Percentiles rank a stretch among this genome's conserved stretches.
Evolutionary conservation across 2,113 vertebrate species (phyloP).

Genomic region (Daboia siamensis): DNA sequence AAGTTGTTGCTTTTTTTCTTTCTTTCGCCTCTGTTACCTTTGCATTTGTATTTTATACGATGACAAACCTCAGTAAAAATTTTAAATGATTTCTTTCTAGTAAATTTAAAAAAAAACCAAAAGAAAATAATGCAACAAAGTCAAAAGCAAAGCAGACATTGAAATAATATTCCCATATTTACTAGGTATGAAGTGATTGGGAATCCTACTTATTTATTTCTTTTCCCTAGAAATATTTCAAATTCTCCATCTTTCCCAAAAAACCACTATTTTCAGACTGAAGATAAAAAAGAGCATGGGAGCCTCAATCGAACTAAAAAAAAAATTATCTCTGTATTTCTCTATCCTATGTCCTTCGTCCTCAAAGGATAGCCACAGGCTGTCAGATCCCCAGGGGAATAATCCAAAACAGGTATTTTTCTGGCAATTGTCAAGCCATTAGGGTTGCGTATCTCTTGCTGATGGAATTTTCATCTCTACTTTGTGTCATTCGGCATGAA

Average conservation of each 20-base stretch:
- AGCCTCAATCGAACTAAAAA: slow-evolving; percentile 8
- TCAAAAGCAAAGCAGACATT: not conserved
- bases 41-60: not conserved
- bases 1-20: too few species aligned
- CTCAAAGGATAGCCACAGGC: slow-evolving; percentile 1
- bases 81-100: not conserved
- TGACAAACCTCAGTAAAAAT: too few species aligned
- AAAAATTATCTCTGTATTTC: not conserved
- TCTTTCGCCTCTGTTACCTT: not conserved
- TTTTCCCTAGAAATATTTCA: slow-evolving; percentile 7
- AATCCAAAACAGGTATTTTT: not conserved
- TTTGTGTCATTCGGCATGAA: not conserved
- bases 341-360: slow-evolving; percentile 2
- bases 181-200: not conserved
- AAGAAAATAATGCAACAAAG: not conserved
- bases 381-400: rapidly evolving
- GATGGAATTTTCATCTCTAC: slow-evolving; percentile 1
- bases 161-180: not conserved
- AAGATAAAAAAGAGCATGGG: not conserved
- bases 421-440: not conserved
- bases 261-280: slow-evolving; percentile 5
- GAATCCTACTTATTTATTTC: not conserved
- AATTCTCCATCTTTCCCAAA: not conserved
- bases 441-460: not conserved
- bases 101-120: not conserved